Evolutionary conservation across 2,888 invertebrate species (phyloP), one percentile per base, ranked within the genome.

Genomic region (Ormyrus pomaceus): DNA sequence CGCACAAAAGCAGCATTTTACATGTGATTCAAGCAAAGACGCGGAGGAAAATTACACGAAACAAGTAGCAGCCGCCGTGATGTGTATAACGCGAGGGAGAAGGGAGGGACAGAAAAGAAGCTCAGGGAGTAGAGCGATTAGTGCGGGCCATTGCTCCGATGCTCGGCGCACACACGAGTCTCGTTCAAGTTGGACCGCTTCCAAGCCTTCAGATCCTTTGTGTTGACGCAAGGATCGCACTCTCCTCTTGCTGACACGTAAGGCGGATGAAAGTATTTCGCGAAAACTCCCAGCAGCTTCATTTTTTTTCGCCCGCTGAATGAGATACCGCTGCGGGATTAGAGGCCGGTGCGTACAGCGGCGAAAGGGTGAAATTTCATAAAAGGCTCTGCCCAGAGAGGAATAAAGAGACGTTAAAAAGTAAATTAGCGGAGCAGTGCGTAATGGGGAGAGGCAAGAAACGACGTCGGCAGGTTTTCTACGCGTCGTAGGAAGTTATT

Each of bases 61-160:
- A 64, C 69, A 46, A 56, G 61, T n/a, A 34, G 51, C 3, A 55
- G 10, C 34, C 2, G n/a, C 68, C 58, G 58, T 34, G 50, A 9
- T 51, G 65, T 7, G 61, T 5, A 51, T 11, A 53, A 10, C 51
- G 19, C 34, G 34, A 64, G 55, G 9, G 19, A 50, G 19, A 10
- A 34, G 19, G n/a, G 34, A 64, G 55, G 9, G 19, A 50, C 45
- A 58, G 58, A 65, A 74, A 74, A 74, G 56, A 65, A 56, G 62
- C 84, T 84, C 84, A 84, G 55, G 9, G 85, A 88, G 87, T 85
- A 83, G 87, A 87, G 85, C 89, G 89, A 89, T 89, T 89, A 89
- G 88, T 86, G 88, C 87, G 87, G 87, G 85, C 87, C 89, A 89
- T 89, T 89, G 88, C 88, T 82, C 53, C 86, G 85, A 86, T 84